Conservation (phyloP, 2,797 vertebrate species). For the Triplophysa yarkandensis region DNA sequence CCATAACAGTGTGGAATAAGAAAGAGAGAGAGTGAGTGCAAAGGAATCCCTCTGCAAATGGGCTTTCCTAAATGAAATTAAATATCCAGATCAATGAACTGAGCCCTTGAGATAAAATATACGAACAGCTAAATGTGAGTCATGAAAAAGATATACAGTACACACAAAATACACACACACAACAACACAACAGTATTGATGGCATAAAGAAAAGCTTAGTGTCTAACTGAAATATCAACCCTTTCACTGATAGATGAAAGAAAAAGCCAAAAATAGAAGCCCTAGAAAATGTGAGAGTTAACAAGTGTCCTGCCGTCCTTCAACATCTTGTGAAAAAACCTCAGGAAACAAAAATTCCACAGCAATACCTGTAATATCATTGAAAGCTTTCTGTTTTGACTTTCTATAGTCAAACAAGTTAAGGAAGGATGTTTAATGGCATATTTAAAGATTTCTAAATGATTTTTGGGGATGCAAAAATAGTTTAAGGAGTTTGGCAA, state of each 20-base stretch:
- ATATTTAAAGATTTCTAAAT: too few relatives aligned
- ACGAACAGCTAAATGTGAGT: conserved; percentile 5
- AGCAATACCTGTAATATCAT: too few relatives aligned
- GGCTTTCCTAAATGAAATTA: conserved; percentile 44
- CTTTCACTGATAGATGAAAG: conserved; percentile 1
- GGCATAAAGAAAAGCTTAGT: neutral
- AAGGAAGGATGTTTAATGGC: too few relatives aligned
- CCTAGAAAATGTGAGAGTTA: too few relatives aligned
- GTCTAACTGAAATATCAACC: conserved; percentile 1
- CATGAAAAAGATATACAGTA: conserved; percentile 1
- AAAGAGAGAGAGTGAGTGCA: conserved; percentile 15
- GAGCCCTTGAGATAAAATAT: conserved; percentile 18
- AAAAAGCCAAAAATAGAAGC: neutral
- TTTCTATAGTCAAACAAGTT: too few relatives aligned
- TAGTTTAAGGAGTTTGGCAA: too few relatives aligned
- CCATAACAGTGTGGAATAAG: conserved; percentile 33
- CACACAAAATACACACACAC: neutral
- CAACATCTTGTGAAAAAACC: neutral
- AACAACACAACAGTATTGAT: neutral
- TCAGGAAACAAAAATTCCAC: neutral
- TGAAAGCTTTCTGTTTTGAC: too few relatives aligned
- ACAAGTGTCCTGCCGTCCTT: neutral
- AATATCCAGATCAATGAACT: conserved; percentile 45
- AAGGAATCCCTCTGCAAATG: conserved; percentile 42
- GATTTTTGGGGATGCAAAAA: too few relatives aligned